These are phyloP conservation scores for Trachemys scripta DNA, from an alignment of 2,113 vertebrate species.

Conservation along the genomic window DNA sequence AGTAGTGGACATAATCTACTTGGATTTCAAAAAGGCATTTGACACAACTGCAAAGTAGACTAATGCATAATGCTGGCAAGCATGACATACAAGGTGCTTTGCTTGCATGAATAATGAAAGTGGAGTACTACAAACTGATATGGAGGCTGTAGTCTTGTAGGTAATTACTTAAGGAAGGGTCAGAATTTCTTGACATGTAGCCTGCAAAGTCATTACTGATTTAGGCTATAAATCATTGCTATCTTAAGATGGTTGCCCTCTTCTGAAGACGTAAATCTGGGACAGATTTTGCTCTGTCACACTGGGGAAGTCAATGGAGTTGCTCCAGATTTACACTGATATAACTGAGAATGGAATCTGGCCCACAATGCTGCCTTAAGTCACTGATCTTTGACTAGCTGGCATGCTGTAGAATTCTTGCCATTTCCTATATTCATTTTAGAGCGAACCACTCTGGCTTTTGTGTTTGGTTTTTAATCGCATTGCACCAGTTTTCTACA, in stretches of 20 bases:
- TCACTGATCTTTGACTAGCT: neutral
- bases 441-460: neutral
- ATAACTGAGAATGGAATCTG: neutral
- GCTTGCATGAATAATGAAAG: neutral
- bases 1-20: conserved; percentile 66
- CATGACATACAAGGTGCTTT: neutral
- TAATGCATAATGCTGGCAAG: conserved; percentile 4
- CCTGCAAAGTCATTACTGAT: neutral
- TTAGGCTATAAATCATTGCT: neutral
- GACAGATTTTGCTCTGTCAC: neutral
- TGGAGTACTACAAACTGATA: neutral
- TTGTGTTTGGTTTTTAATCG: neutral
- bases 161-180: neutral
- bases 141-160: neutral
- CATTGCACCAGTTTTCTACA: neutral
- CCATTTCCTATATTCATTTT: neutral
- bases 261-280: neutral
- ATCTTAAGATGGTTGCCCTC: neutral
- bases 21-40: conserved; percentile 56
- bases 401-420: neutral
- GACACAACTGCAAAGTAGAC: conserved; percentile 55
- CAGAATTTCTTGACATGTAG: neutral
- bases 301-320: neutral
- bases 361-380: neutral
- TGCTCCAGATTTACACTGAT: neutral